Percentiles rank a stretch among this genome's conserved stretches.
phyloP scores from a whole-genome alignment of 2,888 invertebrate genomes.

The Apoda limacodes region DNA sequence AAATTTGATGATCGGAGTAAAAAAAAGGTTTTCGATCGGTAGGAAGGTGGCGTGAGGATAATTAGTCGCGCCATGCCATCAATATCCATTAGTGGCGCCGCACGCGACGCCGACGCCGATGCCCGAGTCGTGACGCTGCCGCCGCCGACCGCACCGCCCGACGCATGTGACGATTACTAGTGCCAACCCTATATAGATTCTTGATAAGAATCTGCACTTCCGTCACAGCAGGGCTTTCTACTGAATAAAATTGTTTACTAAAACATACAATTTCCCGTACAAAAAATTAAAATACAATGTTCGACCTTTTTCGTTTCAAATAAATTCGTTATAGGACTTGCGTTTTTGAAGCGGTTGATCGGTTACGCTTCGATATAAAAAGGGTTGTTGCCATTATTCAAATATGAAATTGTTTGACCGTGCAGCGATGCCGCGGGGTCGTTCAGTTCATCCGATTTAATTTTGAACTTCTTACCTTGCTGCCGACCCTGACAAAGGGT shows the following conservation, averaged over 20 bases:
- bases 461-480: slow-evolving; percentile 55
- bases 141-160: slow-evolving; percentile 22
- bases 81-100: slow-evolving; percentile 67
- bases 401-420: slow-evolving; percentile 45
- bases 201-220: slow-evolving; percentile 51
- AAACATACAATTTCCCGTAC: too few species aligned
- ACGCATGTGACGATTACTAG: slow-evolving; percentile 34
- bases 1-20: slow-evolving; percentile 21
- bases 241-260: too few species aligned
- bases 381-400: slow-evolving; percentile 48
- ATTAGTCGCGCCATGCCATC: slow-evolving; percentile 63
- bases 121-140: slow-evolving; percentile 24
- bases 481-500: slow-evolving; percentile 49
- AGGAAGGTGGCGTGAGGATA: slow-evolving; percentile 43
- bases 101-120: slow-evolving; percentile 44
- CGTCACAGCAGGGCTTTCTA: slow-evolving; percentile 30
- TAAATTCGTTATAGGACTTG: too few species aligned
- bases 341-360: too few species aligned
- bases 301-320: too few species aligned
- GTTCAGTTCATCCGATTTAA: slow-evolving; percentile 43
- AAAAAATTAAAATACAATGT: too few species aligned
- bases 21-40: slow-evolving; percentile 22
- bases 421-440: slow-evolving; percentile 40
- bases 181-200: slow-evolving; percentile 38
- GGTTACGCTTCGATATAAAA: too few species aligned